Conservation (phyloP, 2,888 invertebrate genomes). For the Melanostoma mellinum region DNA sequence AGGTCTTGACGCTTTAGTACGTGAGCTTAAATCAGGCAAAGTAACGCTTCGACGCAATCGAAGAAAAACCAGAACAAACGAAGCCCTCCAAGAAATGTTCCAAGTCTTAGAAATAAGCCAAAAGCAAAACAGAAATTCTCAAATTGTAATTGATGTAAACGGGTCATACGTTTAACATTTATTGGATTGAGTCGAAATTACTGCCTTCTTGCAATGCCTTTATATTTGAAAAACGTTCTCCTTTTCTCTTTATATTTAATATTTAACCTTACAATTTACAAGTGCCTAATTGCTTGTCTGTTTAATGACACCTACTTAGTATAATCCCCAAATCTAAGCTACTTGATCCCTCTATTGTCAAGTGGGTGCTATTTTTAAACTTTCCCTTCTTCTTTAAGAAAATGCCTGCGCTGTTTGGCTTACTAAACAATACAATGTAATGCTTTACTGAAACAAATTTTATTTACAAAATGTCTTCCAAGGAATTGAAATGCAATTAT, state of each 20-base stretch:
- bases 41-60: constrained; percentile 81
- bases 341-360: no score
- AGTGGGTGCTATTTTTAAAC: not conserved
- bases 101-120: constrained; percentile 81
- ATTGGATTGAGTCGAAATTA: constrained; percentile 7
- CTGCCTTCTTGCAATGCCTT: constrained; percentile 53
- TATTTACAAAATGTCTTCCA: constrained; percentile 48
- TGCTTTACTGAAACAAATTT: constrained; percentile 22
- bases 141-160: constrained; percentile 79
- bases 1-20: constrained; percentile 82
- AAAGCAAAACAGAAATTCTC: constrained; percentile 81
- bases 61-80: constrained; percentile 80
- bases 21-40: constrained; percentile 81
- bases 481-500: constrained; percentile 24
- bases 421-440: not conserved
- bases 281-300: not conserved
- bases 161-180: constrained; percentile 57
- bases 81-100: constrained; percentile 81
- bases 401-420: not conserved
- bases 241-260: no score
- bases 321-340: no score
- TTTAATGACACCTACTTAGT: no score
- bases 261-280: not conserved
- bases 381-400: constrained; percentile 4
- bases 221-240: not conserved